Conservation (phyloP, 2,888 invertebrate genomes). For the Scaptomyza tumidula region DNA sequence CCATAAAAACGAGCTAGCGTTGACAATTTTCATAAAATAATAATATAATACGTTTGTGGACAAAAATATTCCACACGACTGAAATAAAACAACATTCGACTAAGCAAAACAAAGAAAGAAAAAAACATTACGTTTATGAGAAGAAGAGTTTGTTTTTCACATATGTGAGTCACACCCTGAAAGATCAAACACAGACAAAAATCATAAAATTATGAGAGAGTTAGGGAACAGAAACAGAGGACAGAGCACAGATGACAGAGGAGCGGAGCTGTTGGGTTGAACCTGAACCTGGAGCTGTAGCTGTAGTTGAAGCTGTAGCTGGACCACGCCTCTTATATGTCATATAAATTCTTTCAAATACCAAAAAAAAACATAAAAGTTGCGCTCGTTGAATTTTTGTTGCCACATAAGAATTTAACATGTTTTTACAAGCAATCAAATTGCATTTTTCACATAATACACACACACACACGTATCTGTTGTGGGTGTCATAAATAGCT, state of each 20-base stretch:
- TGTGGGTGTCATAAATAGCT: slow-evolving; percentile 54
- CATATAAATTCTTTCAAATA: slow-evolving; percentile 69
- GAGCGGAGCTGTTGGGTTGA: neutral
- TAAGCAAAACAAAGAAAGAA: slow-evolving; percentile 25
- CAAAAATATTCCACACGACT: slow-evolving; percentile 40
- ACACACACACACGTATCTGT: slow-evolving; percentile 18
- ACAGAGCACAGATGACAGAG: neutral
- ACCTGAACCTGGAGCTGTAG: slow-evolving; percentile 8
- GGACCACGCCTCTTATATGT: slow-evolving; percentile 57
- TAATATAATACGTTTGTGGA: slow-evolving; percentile 23
- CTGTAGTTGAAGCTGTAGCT: slow-evolving; percentile 13
- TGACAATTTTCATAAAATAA: slow-evolving; percentile 50
- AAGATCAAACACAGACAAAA: slow-evolving; percentile 54
- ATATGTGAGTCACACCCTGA: slow-evolving; percentile 26
- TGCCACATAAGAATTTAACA: slow-evolving; percentile 73
- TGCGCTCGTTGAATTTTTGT: slow-evolving; percentile 33
- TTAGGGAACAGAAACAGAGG: too few relatives aligned
- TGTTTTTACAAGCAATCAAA: slow-evolving; percentile 83
- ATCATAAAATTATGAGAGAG: slow-evolving; percentile 52
- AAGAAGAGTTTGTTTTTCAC: slow-evolving; percentile 36
- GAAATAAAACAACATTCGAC: slow-evolving; percentile 29
- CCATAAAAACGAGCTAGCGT: slow-evolving; percentile 48
- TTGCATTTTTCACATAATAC: slow-evolving; percentile 83
- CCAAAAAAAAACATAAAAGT: slow-evolving; percentile 57
- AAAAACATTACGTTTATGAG: slow-evolving; percentile 26